phyloP scores from a whole-genome alignment of 2,888 invertebrate genomes.

The Xestia c-nigrum region DNA sequence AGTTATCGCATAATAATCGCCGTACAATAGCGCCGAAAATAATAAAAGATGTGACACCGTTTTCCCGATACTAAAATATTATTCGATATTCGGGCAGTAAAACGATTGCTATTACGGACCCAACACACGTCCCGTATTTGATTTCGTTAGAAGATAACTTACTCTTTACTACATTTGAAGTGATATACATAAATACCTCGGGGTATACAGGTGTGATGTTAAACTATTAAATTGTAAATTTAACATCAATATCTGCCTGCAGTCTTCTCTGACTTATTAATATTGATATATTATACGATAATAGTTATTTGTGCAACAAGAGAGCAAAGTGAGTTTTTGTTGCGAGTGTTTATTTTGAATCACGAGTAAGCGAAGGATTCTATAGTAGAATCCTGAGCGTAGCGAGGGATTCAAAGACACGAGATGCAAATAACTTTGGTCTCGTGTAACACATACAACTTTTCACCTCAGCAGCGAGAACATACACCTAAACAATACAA shows the following conservation, averaged over 20 bases:
- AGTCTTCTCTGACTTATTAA: neutral
- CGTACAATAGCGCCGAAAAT: conserved; percentile 6
- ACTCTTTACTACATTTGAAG: neutral
- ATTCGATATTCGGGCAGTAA: conserved; percentile 3
- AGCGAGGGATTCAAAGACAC: no score
- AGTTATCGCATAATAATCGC: conserved; percentile 23
- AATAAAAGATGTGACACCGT: conserved; percentile 19
- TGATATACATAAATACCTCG: neutral
- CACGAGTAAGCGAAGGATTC: no score
- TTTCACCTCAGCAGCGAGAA: no score
- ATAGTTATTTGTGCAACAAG: no score
- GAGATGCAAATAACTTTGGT: no score
- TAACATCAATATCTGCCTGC: neutral
- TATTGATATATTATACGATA: no score
- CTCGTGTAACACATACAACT: no score
- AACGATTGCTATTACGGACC: conserved; percentile 3
- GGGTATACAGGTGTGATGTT: neutral
- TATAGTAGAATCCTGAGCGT: no score
- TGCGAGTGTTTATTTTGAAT: no score
- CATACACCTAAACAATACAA: no score
- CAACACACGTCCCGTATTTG: conserved; percentile 38
- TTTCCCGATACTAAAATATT: conserved; percentile 36
- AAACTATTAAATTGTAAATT: neutral
- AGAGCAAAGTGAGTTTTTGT: no score
- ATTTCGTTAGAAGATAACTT: conserved; percentile 26